Evolutionary conservation across 2,888 invertebrate species (phyloP).

Genomic region (Scaptomyza tumidula): DNA sequence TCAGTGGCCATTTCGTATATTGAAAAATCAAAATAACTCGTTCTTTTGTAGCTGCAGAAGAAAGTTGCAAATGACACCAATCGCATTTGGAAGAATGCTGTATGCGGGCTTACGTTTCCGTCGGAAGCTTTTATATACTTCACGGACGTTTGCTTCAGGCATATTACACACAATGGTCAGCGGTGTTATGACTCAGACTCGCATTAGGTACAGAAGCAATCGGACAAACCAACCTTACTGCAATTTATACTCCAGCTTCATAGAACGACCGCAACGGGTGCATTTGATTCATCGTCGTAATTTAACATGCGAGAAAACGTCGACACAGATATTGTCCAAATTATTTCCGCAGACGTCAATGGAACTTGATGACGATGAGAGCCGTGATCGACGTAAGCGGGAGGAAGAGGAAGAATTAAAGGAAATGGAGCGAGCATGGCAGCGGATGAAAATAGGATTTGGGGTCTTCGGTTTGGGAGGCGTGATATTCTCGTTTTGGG

Average conservation of each 20-base stretch:
- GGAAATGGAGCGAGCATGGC: constrained; percentile 89
- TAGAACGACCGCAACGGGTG: constrained; percentile 15
- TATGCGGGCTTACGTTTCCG: constrained; percentile 30
- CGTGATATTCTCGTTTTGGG: constrained; percentile 86
- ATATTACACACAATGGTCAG: constrained; percentile 42
- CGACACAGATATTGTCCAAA: constrained; percentile 85
- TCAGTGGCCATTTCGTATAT: constrained; percentile 54
- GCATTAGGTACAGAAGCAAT: constrained; percentile 4
- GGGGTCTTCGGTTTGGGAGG: constrained; percentile 87
- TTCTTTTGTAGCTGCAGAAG: constrained; percentile 34
- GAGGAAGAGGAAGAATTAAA: constrained; percentile 86
- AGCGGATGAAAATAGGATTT: constrained; percentile 89
- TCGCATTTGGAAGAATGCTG: constrained; percentile 37
- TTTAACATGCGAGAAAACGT: constrained; percentile 55
- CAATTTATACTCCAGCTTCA: constrained; percentile 7
- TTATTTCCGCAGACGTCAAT: constrained; percentile 86
- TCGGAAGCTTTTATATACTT: constrained; percentile 43
- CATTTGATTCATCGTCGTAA: constrained; percentile 48
- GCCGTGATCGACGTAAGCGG: constrained; percentile 72
- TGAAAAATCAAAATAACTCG: constrained; percentile 32
- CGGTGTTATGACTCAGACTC: constrained; percentile 2
- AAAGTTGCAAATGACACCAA: constrained; percentile 47
- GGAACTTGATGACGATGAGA: constrained; percentile 84
- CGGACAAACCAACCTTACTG: neutral
- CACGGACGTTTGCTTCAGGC: constrained; percentile 39